Evolutionary conservation across 2,797 vertebrate species (phyloP), one percentile per base, ranked within the genome.

Genomic region (Clarias fuscus): DNA sequence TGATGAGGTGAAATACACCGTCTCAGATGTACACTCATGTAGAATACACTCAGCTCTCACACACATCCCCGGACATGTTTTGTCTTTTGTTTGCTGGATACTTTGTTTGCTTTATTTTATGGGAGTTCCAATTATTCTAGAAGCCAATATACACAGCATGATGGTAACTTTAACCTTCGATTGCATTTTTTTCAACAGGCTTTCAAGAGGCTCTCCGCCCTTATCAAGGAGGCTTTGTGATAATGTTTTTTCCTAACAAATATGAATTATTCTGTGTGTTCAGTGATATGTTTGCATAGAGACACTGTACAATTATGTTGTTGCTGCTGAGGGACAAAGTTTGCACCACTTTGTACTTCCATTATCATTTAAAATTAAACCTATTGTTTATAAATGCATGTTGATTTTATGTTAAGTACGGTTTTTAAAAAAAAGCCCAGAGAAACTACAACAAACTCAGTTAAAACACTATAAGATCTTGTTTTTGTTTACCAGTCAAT

Each of bases 211-310:
- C 93, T 99, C 84, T 95, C 97, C 24, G 88, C 90, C 64, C 95
- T 98, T 85, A 97, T 99, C 94, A 97, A 94, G 93, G 97, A 98
- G 79, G 93, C 93, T 84, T 85, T 91, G 89, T 95, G 91, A 95
- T 5, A 64, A 58, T 18, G 1, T 7, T 33, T 33, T 33, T 33
- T 33, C 33, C 33, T 33, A 33, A 27, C 7, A 4, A 65, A 48
- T 33, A 24, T 43, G 7, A 80, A 81, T 2, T 30, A 17, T 30
- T 40, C 20, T 30, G 8, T 30, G 2, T 20, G 11, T n/a, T 40
- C 14, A 14, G 27, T 33, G 17, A n/a, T 22, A 14, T 22, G 20
- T 61, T 79, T 61, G 10, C 20, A 61, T 53, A 76, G 15, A 10
- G 15, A 76, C n/a, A 11, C 11, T 61, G 24, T 1, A 59, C 4